These are phyloP conservation scores for Uropsilus gracilis DNA, from an alignment of 2,113 vertebrate genomes.

Conservation along the genomic window DNA sequence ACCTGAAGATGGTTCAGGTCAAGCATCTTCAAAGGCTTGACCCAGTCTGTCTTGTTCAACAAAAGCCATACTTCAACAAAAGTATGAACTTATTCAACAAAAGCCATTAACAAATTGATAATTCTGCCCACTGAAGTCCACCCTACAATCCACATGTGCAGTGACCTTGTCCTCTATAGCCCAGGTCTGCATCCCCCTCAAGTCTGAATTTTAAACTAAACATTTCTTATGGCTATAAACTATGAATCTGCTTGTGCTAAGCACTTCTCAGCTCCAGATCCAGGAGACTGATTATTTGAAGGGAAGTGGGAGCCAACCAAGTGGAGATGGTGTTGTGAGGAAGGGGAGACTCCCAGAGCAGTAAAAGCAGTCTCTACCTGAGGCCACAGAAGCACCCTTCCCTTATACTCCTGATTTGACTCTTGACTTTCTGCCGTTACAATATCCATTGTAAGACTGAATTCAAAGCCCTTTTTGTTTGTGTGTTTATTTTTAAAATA, in stretches of 20 bases:
- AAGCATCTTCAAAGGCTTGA: slow-evolving; percentile 94
- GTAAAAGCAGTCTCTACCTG: not conserved
- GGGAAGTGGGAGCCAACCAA: not conserved
- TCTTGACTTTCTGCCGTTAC: not conserved
- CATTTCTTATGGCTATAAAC: not conserved
- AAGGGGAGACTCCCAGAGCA: not conserved
- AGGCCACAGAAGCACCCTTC: too few species aligned
- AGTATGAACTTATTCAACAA: too few species aligned
- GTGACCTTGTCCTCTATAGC: too few species aligned
- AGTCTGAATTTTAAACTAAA: slow-evolving; percentile 10
- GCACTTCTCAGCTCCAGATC: not conserved
- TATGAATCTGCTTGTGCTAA: not conserved
- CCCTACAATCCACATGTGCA: accelerated
- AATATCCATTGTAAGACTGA: not conserved
- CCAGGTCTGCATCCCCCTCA: accelerated
- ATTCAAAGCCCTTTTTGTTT: not conserved
- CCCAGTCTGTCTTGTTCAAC: slow-evolving; percentile 90
- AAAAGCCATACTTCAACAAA: slow-evolving; percentile 82
- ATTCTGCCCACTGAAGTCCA: not conserved
- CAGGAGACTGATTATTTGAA: not conserved
- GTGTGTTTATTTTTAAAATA: not conserved
- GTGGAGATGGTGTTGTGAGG: not conserved
- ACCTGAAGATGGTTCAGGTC: too few species aligned
- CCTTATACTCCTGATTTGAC: not conserved
- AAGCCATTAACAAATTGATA: not conserved